Base-by-base conservation (phyloP, 1,140 invertebrate species). In the Drosophila busckii region DNA sequence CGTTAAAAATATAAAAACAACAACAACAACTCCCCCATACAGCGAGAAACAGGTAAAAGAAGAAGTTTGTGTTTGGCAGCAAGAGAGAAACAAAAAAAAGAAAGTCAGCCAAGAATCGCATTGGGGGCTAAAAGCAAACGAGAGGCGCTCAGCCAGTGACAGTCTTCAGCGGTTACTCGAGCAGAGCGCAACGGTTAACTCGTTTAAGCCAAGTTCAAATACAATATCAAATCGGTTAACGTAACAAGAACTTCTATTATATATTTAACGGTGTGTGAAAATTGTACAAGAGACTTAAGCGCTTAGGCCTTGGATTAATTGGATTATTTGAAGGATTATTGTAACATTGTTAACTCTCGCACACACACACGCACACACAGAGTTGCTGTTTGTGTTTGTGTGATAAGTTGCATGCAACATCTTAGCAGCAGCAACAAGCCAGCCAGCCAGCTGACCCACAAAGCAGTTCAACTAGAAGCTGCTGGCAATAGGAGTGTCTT, bases 141-240 rank as follows among this genome's bases (percentile, higher is more conserved):
- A 85, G 69, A 85, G 80, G 80, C 75, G 44, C 55, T 60, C 52
- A 49, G 53, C 26, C 75, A 71, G 60, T 64, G 75, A 73, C 83
- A 85, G 82, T 85, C 82, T 82, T 85, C 37, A 48, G 40, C 66
- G 70, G 68, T 61, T 56, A 64, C 63, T 76, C 70, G 68, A 78
- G 64, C 56, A 58, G 82, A 69, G 61, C 70, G 75, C 75, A 41
- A 64, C 73, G 67, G 53, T 49, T 48, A 64, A n/a, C n/a, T n/a
- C n/a, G n/a, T n/a, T n/a, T n/a, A n/a, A n/a, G n/a, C n/a, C n/a
- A n/a, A n/a, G n/a, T 50, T 42, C 25, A 58, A 44, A 66, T 37
- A 29, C 28, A 25, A 41, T n/a, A 17, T 32, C 12, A 20, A 46
- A 75, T 70, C 71, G 71, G 70, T 75, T 62, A 42, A 37, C 49